Percentiles rank a stretch among this genome's conserved stretches.
Conservation (phyloP, 2,113 vertebrate genomes). For the Elanoides forficatus region DNA sequence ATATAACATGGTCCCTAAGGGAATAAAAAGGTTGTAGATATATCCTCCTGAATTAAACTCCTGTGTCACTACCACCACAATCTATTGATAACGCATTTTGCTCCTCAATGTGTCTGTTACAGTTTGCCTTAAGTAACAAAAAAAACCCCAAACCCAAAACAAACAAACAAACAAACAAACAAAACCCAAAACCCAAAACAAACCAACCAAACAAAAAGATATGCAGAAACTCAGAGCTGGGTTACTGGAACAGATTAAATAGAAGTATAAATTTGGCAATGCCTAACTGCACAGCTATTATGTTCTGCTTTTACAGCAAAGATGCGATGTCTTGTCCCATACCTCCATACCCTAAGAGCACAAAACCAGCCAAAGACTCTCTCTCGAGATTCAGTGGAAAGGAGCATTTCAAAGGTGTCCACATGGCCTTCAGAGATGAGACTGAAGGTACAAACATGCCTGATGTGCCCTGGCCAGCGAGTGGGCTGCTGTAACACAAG, state of each 20-base stretch:
- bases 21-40: neutral
- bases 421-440: rapidly evolving
- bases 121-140: neutral
- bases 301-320: neutral
- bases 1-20: neutral
- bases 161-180: too few species aligned
- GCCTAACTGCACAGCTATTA: neutral
- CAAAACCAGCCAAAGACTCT: neutral
- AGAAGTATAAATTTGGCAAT: neutral
- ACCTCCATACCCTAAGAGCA: neutral
- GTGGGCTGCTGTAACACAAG: neutral
- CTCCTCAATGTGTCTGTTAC: neutral
- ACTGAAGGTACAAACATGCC: neutral
- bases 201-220: neutral
- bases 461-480: neutral
- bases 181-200: too few species aligned
- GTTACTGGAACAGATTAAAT: neutral
- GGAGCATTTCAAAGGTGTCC: neutral
- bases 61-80: neutral
- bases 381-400: neutral
- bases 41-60: neutral
- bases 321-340: neutral
- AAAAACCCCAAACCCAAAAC: too few species aligned
- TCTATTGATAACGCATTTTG: neutral
- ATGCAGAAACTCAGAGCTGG: neutral